Percentiles rank a stretch among this genome's conserved stretches.
phyloP scores from a whole-genome alignment of 1,140 invertebrate genomes.

The Pissodes strobi region DNA sequence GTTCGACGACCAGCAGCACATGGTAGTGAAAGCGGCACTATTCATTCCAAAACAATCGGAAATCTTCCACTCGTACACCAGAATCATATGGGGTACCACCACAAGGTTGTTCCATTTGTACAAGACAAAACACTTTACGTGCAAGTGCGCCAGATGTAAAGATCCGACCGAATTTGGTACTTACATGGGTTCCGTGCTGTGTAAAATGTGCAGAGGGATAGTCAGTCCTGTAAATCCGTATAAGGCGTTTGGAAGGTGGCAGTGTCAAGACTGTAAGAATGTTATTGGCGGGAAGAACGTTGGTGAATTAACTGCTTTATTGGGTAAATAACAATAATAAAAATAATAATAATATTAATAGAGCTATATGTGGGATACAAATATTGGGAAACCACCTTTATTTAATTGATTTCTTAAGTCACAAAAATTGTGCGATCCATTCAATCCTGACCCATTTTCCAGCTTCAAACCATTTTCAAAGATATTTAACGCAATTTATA shows the following conservation, averaged over 20 bases:
- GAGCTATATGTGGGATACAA: no score
- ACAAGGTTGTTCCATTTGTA: constrained; percentile 67
- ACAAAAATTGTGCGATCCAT: no score
- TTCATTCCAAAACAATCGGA: constrained; percentile 68
- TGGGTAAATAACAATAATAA: constrained; percentile 25
- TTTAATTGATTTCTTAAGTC: no score
- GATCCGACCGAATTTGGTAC: constrained; percentile 66
- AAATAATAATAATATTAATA: no score
- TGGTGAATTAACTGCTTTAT: constrained; percentile 44
- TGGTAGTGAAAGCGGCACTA: constrained; percentile 67
- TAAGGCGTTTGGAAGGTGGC: constrained; percentile 57
- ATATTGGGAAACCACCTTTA: no score
- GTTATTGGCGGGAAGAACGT: constrained; percentile 55
- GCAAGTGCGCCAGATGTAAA: constrained; percentile 64
- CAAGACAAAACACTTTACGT: constrained; percentile 76
- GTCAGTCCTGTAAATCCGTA: constrained; percentile 57
- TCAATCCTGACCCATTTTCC: no score
- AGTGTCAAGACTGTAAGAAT: constrained; percentile 58
- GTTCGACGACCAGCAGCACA: constrained; percentile 63
- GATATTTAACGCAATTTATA: no score
- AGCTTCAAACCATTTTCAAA: no score
- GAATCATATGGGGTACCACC: constrained; percentile 73
- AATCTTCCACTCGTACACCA: constrained; percentile 74
- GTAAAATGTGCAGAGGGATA: constrained; percentile 56
- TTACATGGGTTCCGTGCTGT: constrained; percentile 57